Percentiles rank a stretch among this genome's conserved stretches.
Evolutionary conservation across 2,888 invertebrate genomes (phyloP).

Genomic region (Apomyelois bistriatella): DNA sequence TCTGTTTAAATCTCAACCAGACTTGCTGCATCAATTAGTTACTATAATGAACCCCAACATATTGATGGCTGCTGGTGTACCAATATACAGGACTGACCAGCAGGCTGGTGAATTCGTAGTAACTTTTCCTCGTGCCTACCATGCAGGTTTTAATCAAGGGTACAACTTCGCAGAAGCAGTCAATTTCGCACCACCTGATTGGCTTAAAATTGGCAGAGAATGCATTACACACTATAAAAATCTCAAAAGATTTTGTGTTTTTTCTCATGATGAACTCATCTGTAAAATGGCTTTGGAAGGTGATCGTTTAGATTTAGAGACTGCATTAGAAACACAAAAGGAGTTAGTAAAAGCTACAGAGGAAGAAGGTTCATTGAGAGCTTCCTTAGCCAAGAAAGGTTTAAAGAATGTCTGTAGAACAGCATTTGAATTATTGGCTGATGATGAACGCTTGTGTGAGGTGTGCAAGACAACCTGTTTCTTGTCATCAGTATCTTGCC

Average conservation of each 20-base stretch:
- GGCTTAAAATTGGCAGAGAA: constrained; percentile 85
- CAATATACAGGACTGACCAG: constrained; percentile 83
- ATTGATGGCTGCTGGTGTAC: constrained; percentile 81
- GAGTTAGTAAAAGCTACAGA: constrained; percentile 83
- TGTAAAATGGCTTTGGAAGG: constrained; percentile 87
- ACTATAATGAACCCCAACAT: constrained; percentile 89
- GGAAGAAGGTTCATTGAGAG: constrained; percentile 61
- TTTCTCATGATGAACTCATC: constrained; percentile 89
- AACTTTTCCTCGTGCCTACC: constrained; percentile 89
- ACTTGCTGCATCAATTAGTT: constrained; percentile 88
- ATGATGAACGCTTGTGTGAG: constrained; percentile 86
- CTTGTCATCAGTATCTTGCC: constrained; percentile 85
- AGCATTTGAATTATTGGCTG: constrained; percentile 84
- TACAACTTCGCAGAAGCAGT: constrained; percentile 92
- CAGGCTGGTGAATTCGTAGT: constrained; percentile 90
- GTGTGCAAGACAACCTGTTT: constrained; percentile 88
- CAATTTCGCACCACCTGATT: constrained; percentile 91
- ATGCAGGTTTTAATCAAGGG: constrained; percentile 90
- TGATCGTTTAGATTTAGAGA: constrained; percentile 82
- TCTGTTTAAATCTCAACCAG: constrained; percentile 85
- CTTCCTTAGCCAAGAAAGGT: constrained; percentile 66
- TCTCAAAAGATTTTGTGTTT: constrained; percentile 86
- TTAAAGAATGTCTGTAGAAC: constrained; percentile 80
- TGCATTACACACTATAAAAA: constrained; percentile 85
- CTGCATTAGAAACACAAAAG: constrained; percentile 84